Evolutionary conservation across 2,888 invertebrate genomes (phyloP), one percentile per base, ranked within the genome.

Genomic region (Neoaliturus tenellus): DNA sequence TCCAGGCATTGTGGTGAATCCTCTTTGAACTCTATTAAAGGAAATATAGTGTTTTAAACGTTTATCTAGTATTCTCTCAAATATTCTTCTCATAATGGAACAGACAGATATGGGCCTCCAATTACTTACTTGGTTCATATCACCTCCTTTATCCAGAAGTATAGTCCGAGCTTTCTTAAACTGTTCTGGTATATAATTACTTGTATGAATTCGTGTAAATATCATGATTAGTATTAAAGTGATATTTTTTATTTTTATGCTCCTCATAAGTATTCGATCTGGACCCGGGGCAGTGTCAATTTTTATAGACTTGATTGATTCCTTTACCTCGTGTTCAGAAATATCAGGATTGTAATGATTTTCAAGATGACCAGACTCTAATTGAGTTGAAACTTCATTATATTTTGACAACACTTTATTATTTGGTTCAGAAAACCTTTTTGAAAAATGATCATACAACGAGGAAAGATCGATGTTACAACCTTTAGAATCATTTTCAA

Each of bases 51-150:
- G 0, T 33, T 67, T 67, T 33, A 67, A 67, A 6, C 67, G 6
- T 67, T 31, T 31, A 4, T 31, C 67, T n/a, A 67, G n/a, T 14
- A 67, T 31, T 17, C 17, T 67, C 31, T 31, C 67, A 67, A 31
- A 67, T 31, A 33, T 23, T 31, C 67, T 67, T 67, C 67, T 67
- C 14, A 67, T 12, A 5, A 67, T 33, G 2, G 67, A 67, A 67
- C 67, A 67, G 2, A 67, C 31, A 2, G 67, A 67, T 31, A 67
- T 31, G 6, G 67, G 67, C 17, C 67, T 67, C 67, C 67, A 67
- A 31, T 67, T 67, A 5, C 8, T 23, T 1, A 67, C 67, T 67
- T 67, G 14, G 3, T 67, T 31, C 8, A 10, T 17, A 14, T 67
- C 67, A 33, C 67, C 5, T 67, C 23, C n/a, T n/a, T 67, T 31